phyloP scores from a whole-genome alignment of 2,797 vertebrate species.

The Melopsittacus undulatus region DNA sequence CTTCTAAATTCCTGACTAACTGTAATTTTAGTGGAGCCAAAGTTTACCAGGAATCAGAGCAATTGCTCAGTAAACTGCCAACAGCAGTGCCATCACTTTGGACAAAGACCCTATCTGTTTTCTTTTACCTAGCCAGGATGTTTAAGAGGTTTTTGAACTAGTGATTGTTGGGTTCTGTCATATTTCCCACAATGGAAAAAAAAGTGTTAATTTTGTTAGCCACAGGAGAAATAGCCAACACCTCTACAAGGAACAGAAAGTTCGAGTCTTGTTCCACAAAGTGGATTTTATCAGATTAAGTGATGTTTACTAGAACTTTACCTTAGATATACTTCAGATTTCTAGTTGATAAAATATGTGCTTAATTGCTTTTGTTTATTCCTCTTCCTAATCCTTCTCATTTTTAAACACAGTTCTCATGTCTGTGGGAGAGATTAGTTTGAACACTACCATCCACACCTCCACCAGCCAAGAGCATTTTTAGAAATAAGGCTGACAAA shows the following conservation, averaged over 20 bases:
- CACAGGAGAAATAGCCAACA: neutral
- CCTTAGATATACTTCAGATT: neutral
- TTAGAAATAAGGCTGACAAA: neutral
- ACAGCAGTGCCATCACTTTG: neutral
- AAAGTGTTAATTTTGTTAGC: neutral
- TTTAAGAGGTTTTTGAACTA: constrained; percentile 35
- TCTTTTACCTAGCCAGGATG: neutral
- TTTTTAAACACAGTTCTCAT: neutral
- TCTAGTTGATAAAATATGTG: neutral
- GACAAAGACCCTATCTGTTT: neutral
- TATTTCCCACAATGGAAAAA: neutral
- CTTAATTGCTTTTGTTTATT: neutral
- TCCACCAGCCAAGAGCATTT: neutral
- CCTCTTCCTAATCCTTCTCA: neutral
- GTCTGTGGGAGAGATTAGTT: neutral
- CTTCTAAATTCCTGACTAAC: neutral
- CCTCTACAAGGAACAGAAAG: neutral
- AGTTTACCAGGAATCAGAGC: neutral
- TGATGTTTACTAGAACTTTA: neutral
- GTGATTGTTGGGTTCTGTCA: neutral
- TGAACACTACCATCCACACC: neutral
- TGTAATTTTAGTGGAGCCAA: neutral
- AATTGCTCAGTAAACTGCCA: neutral
- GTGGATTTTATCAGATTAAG: neutral
- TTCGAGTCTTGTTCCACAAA: neutral